Evolutionary conservation across 2,113 vertebrate species (phyloP), one percentile per base, ranked within the genome.

Genomic region (Aegithalos caudatus): DNA sequence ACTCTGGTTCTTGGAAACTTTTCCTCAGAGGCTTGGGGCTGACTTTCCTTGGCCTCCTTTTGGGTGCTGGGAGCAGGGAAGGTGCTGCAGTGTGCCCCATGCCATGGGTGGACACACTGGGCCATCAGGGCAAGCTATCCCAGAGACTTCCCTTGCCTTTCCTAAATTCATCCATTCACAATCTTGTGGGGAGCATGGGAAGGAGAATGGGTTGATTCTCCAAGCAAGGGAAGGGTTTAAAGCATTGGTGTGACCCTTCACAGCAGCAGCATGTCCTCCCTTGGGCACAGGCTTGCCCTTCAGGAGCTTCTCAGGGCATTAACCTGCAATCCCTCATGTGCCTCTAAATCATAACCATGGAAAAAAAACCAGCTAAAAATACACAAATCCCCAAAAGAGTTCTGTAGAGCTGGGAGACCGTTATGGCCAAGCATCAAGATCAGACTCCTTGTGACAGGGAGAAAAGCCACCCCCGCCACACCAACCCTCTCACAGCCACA

Each of bases 181-280:
- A 29, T 28, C 62, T 47, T 69, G 47, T n/a, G 11, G 20, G 45
- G 76, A n/a, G 80, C 61, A 37, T 11, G 70, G 90, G 79, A 92
- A 94, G 74, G 81, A 96, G 72, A 57, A 81, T 29, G 50, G 31
- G 2, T 29, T 69, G 40, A 28, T 95, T 37, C 78, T 95, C 69
- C 3, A 33, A 94, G 94, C 27, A 61, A 58, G 29, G 65, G 45
- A 95, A 96, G 74, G 71, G 66, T 92, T 96, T 90, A 86, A 94
- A 97, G 77, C 7, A 3, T 70, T 91, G 96, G 50, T 84, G 78
- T 86, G 96, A 96, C 92, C 92, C 65, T 97, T 95, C 91, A 72
- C 79, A 96, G 94, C 84, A 97, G 94, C 90, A 96, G 93, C 79
- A 80, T 25, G n/a, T 72, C 92, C 93, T 94, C 85, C 85, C 85